phyloP scores from a whole-genome alignment of 1,140 invertebrate species.

The Dreissena rostriformis region DNA sequence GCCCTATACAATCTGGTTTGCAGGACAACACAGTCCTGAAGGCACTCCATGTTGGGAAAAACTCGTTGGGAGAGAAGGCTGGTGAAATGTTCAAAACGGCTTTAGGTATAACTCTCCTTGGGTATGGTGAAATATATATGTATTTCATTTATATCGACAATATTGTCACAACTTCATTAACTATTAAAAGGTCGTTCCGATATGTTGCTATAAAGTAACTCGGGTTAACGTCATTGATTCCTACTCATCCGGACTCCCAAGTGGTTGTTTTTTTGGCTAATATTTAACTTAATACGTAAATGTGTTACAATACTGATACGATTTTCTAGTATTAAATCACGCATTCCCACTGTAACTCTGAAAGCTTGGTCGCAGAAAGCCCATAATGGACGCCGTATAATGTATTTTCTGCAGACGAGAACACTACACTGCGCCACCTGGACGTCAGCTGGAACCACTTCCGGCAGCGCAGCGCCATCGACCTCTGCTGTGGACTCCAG shows the following conservation, averaged over 20 bases:
- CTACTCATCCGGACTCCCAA: too few species aligned
- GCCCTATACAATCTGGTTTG: background rate
- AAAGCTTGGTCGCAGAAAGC: background rate
- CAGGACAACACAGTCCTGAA: slow-evolving; percentile 62
- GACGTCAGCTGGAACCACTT: slow-evolving; percentile 77
- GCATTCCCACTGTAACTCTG: background rate
- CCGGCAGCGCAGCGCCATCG: slow-evolving; percentile 65
- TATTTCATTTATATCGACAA: too few species aligned
- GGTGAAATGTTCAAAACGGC: slow-evolving; percentile 63
- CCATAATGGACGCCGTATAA: background rate
- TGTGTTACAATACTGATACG: background rate
- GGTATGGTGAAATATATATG: too few species aligned
- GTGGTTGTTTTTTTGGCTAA: background rate
- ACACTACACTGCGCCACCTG: slow-evolving; percentile 60
- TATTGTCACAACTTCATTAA: too few species aligned
- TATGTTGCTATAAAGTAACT: too few species aligned
- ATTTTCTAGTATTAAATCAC: background rate
- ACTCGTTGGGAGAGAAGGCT: slow-evolving; percentile 65
- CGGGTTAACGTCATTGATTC: too few species aligned
- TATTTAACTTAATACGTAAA: background rate
- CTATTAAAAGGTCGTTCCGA: too few species aligned
- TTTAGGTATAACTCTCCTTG: slow-evolving; percentile 54
- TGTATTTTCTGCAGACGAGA: slow-evolving; percentile 59
- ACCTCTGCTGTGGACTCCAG: slow-evolving; percentile 65
- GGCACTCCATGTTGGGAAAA: slow-evolving; percentile 63